These are phyloP conservation scores for Desmodus rotundus DNA, from an alignment of 2,113 vertebrate genomes.

Conservation along the genomic window DNA sequence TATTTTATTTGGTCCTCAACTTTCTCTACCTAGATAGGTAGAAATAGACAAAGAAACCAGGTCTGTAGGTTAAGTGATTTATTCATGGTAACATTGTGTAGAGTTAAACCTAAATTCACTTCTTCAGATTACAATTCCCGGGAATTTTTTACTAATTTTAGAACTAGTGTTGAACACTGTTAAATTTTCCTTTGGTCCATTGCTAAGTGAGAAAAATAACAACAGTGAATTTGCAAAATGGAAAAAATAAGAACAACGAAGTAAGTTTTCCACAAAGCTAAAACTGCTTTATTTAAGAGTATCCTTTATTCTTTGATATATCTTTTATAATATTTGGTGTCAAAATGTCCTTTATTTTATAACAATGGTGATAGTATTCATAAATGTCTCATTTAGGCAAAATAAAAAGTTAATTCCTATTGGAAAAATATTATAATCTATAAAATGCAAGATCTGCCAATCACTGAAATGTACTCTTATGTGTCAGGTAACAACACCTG, in stretches of 20 bases:
- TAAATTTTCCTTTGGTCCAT: background rate
- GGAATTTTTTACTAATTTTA: background rate
- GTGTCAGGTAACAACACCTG: background rate
- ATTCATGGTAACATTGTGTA: background rate
- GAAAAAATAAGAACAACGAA: background rate
- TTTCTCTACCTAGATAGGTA: background rate
- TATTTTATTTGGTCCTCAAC: background rate
- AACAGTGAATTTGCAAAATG: background rate
- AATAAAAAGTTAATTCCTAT: background rate
- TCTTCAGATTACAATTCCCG: background rate
- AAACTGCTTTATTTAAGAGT: background rate
- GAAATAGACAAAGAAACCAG: background rate
- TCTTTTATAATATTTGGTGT: background rate
- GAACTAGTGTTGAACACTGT: background rate
- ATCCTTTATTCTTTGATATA: background rate
- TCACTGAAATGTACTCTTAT: background rate
- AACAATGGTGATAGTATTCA: background rate
- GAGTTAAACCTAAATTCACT: background rate
- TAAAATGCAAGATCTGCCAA: background rate
- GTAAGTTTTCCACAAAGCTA: background rate
- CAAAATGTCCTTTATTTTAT: background rate
- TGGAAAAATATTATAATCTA: background rate
- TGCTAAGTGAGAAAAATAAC: background rate
- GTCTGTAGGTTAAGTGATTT: background rate
- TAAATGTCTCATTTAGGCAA: background rate